Evolutionary conservation across 2,797 vertebrate species (phyloP), one percentile per base, ranked within the genome.

Genomic region (Lerista edwardsae): DNA sequence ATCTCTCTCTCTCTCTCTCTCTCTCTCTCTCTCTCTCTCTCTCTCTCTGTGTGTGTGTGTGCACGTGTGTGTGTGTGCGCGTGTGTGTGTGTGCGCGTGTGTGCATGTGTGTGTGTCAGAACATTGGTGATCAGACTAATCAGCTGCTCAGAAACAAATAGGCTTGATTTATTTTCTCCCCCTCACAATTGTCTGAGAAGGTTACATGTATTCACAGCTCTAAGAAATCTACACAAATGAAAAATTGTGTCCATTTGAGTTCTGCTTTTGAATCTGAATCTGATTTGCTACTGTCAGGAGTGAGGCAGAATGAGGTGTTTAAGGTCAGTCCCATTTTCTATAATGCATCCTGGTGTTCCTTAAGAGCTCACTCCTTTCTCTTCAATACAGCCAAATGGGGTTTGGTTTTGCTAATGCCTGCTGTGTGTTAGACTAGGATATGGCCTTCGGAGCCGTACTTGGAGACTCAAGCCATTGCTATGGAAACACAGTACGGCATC

Each of bases 401-500:
- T 62, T 2, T 4, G 21, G 29, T 9, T 29, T 39, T 15, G 47
- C 47, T 34, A 90, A 41, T 90, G 27, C 90, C 47, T 29, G 44
- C 57, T 76, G 0, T 75, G n/a, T 57, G 72, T 87, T 75, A 87
- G 80, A 93, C 85, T 88, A 89, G 84, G 93, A 92, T 86, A 67
- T 84, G 83, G 90, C 78, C 87, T 87, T 93, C 84, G 78, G 67
- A 91, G 9, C 86, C 92, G 65, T 61, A 88, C 93, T 94, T 91
- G 79, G 90, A 94, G 88, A 84, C 88, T 92, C 68, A 91, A 88
- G 80, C 80, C 55, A 93, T 95, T 95, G 88, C 94, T 93, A 91
- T 95, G 92, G 95, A 94, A 95, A 96, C 93, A 84, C 89, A 93
- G 91, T 82, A 55, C 0, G 29, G 67, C 79, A 83, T 93, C 80